Evolutionary conservation across 2,113 vertebrate genomes (phyloP).

Genomic region (Coryphaenoides rupestris): DNA sequence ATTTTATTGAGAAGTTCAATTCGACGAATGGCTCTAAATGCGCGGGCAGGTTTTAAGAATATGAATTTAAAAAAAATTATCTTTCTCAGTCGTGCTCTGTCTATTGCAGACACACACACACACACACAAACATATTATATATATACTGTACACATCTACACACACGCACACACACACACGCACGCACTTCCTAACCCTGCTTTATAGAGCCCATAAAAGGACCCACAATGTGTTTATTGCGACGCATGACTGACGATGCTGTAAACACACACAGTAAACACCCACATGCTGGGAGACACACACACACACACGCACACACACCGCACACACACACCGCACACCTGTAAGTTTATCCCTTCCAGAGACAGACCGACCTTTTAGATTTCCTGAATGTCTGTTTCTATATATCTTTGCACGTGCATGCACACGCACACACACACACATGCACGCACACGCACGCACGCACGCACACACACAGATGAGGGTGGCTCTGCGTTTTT

Average conservation of each 20-base stretch:
- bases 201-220: conserved; percentile 64
- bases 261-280: conserved; percentile 23
- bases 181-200: conserved; percentile 60
- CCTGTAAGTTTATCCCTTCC: neutral
- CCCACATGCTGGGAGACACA: conserved; percentile 29
- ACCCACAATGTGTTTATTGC: conserved; percentile 62
- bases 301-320: conserved; percentile 9
- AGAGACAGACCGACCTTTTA: neutral
- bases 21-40: too few species aligned
- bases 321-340: neutral
- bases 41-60: too few species aligned
- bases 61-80: too few species aligned
- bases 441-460: too few species aligned
- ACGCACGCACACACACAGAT: conserved; percentile 25
- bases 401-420: neutral
- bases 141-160: neutral
- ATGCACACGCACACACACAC: too few species aligned
- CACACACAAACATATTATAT: too few species aligned
- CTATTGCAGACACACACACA: too few species aligned
- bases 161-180: conserved; percentile 20
- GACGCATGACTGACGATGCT: conserved; percentile 37
- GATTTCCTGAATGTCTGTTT: conserved; percentile 19
- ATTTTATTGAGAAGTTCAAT: too few species aligned
- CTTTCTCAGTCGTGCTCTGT: too few species aligned
- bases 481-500: too few species aligned